phyloP scores from a whole-genome alignment of 2,113 vertebrate species.

The Macaca fascicularis region T2T-MFA8v1.1 NC_088395.1:45193501-45194000 shows the following conservation, averaged over 20 bases:
- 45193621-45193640: not conserved
- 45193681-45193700: conserved; percentile 13
- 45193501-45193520: not conserved
- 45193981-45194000: not conserved
- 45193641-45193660: not conserved
- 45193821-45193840: conserved; percentile 51
- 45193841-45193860: conserved; percentile 1
- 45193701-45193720: not conserved
- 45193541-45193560: conserved; percentile 32
- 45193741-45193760: conserved; percentile 4
- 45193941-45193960: not conserved
- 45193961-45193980: not conserved
- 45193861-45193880: conserved; percentile 27
- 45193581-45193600: conserved; percentile 27
- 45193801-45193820: conserved; percentile 26
- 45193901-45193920: not conserved
- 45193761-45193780: not conserved
- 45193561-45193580: conserved; percentile 40
- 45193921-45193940: not conserved
- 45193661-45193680: conserved; percentile 38
- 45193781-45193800: not conserved
- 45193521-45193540: conserved; percentile 17
- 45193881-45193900: not conserved
- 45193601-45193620: not conserved
- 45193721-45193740: conserved; percentile 47